Base-by-base conservation (phyloP, 2,797 vertebrate genomes). In the Simalia tracyae region DNA sequence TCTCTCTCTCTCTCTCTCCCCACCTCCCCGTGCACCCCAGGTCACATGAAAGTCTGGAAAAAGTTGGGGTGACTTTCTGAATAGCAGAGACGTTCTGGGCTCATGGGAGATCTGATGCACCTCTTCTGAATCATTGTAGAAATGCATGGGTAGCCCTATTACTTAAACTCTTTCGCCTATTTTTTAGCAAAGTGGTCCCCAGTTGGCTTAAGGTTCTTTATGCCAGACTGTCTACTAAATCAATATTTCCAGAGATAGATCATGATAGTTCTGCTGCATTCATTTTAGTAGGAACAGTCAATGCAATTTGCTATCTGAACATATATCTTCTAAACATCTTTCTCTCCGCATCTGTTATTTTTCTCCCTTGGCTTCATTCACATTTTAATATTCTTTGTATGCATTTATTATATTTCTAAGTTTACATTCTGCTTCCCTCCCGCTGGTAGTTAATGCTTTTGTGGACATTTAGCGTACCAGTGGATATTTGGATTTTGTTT, bases 1-100 rank as follows among this genome's bases (percentile, higher is more conserved):
- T 36, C 2, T 36, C 14, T 36, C 4, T 2, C 28, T 68, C 26
- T 10, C 8, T 5, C 60, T 22, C 17, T 6, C 22, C 60, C 22
- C 22, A 2, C 5, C 14, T 31, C 14, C 14, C 14, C 7, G 0
- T 31, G 0, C 8, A 1, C 64, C 3, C 72, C 19, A 24, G 3
- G 8, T 46, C 31, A 42, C 15, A 72, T 72, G 2, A 72, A 72
- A 36, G 15, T 36, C 68, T 72, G 68, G 8, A 72, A 31, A 72
- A 72, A 72, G 5, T 36, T 72, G 68, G 15, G 31, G 6, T 72
- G 31, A 17, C 5, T 17, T 72, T 2, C 6, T 72, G 15, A 19
- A 36, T 36, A 76, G 10, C 14, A 31, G 17, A 22, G 8, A 1
- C 7, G 8, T 76, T 42, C 22, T 22, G 17, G 31, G 36, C 8